phyloP scores from a whole-genome alignment of 2,113 vertebrate genomes.

The Zapus hudsonius region DNA sequence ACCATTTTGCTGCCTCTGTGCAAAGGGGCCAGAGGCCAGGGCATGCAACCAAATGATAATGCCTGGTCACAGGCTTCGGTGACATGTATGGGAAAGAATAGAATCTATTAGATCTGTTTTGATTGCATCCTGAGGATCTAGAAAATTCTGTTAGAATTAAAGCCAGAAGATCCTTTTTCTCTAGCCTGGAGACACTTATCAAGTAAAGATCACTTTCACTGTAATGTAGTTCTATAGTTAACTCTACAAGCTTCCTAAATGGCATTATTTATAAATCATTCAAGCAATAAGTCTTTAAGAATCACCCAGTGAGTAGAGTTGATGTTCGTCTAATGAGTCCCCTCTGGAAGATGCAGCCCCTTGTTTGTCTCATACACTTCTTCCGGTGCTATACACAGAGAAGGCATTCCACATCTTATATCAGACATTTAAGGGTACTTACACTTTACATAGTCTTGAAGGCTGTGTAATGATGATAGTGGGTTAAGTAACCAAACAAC shows the following conservation, averaged over 20 bases:
- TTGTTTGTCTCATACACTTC: background rate
- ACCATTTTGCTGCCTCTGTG: background rate
- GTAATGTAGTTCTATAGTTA: constrained; percentile 43
- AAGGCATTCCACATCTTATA: background rate
- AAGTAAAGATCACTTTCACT: constrained; percentile 59
- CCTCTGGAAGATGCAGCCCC: constrained; percentile 17
- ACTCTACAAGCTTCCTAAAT: background rate
- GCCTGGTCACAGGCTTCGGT: background rate
- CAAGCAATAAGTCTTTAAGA: constrained; percentile 3
- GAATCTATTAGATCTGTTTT: constrained; percentile 62
- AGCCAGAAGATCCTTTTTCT: constrained; percentile 58
- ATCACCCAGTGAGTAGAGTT: constrained; percentile 27
- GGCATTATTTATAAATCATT: constrained; percentile 34
- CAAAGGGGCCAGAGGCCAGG: background rate
- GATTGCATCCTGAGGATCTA: constrained; percentile 44
- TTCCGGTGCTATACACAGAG: background rate
- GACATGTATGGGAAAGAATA: constrained; percentile 31
- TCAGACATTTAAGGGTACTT: background rate
- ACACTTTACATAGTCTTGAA: background rate
- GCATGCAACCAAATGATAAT: background rate
- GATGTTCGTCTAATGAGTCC: constrained; percentile 19
- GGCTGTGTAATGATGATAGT: background rate
- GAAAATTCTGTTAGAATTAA: constrained; percentile 54
- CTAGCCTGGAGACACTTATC: constrained; percentile 54
- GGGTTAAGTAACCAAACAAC: background rate